These are phyloP conservation scores for Ageneiosus marmoratus DNA, from an alignment of 2,113 vertebrate genomes.

Conservation along the genomic window DNA sequence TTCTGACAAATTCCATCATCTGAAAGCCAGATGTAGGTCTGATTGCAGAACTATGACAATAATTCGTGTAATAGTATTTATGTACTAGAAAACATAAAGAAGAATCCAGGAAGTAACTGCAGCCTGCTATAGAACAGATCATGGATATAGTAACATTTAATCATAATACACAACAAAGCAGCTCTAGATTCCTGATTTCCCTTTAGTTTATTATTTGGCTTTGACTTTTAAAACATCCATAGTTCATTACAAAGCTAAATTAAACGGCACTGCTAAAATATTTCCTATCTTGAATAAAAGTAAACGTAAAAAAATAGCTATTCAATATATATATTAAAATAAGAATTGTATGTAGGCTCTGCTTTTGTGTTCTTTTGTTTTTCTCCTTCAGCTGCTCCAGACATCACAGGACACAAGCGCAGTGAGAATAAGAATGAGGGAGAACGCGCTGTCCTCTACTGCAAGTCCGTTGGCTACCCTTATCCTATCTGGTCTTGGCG, in stretches of 20 bases:
- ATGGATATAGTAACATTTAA: background rate
- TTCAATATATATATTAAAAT: background rate
- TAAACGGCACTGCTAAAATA: background rate
- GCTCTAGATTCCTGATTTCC: background rate
- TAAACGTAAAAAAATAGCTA: background rate
- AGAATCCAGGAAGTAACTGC: background rate
- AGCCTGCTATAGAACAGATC: background rate
- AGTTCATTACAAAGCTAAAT: background rate
- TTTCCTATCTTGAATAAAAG: background rate
- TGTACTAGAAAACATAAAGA: background rate
- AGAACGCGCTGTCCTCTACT: conserved; percentile 86
- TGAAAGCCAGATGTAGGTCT: background rate
- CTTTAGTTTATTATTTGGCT: background rate
- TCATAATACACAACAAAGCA: background rate
- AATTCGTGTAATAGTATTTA: background rate
- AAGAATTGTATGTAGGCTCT: conserved; percentile 7
- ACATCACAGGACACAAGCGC: conserved; percentile 90
- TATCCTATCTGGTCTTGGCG: conserved; percentile 88
- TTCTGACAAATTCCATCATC: background rate
- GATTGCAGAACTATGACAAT: background rate
- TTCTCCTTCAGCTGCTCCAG: conserved; percentile 78
- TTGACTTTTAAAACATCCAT: background rate
- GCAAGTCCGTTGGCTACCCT: conserved; percentile 93
- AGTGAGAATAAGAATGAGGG: conserved; percentile 98
- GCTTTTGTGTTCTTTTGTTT: conserved; percentile 6